Conservation (phyloP, 2,797 vertebrate species). For the Choloepus didactylus region DNA sequence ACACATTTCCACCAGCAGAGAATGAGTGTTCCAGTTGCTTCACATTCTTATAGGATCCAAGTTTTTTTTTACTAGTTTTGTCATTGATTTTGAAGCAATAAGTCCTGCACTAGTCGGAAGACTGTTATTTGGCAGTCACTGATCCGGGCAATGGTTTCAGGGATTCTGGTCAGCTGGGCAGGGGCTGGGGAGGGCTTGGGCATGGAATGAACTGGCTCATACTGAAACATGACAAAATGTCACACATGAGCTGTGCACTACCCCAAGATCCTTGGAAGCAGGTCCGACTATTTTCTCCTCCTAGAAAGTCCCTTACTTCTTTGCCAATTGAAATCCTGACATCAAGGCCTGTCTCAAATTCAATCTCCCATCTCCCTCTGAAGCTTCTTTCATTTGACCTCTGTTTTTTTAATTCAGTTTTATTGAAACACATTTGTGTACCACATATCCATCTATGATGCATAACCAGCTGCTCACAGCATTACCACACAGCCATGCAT, state of each 20-base stretch:
- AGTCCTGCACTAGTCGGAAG: background rate
- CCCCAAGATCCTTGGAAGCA: background rate
- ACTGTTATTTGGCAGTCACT: background rate
- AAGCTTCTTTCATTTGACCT: background rate
- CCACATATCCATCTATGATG: no score
- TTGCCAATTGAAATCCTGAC: background rate
- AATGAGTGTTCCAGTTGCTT: background rate
- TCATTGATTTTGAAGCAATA: background rate
- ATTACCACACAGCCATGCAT: no score
- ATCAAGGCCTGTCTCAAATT: background rate
- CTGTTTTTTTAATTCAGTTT: background rate
- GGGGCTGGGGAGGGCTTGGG: background rate
- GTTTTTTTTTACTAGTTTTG: background rate
- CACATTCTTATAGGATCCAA: background rate
- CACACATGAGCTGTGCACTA: background rate
- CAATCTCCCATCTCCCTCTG: background rate
- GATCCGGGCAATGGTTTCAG: background rate
- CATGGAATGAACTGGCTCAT: background rate
- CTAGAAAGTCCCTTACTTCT: background rate
- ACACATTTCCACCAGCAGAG: background rate
- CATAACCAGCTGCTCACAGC: no score
- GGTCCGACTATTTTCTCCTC: background rate
- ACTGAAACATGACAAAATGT: background rate
- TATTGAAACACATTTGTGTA: no score
- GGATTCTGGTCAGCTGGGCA: background rate